Evolutionary conservation across 2,113 vertebrate genomes (phyloP), one percentile per base, ranked within the genome.

Genomic region (Festucalex cinctus): DNA sequence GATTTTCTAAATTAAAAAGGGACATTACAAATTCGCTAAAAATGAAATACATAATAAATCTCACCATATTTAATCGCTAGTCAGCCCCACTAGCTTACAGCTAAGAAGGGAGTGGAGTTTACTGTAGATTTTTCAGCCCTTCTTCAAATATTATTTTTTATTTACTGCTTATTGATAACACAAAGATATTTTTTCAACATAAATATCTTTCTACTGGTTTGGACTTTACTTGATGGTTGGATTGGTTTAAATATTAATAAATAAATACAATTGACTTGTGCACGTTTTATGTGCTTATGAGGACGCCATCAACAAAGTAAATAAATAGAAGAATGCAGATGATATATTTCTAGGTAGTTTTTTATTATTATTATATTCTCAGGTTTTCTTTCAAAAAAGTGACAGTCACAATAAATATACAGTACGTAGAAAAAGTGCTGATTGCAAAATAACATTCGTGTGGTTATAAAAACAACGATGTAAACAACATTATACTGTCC

Each of bases 391-490:
- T 81, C 51, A 61, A 84, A 87, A 83, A 62, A 26, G 35, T 36
- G 60, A 83, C 79, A 74, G 5, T 65, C 41, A 84, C 85, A 89
- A 91, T 90, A 91, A 91, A 93, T 91, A 89, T 78, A 88, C 83
- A 88, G 88, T 89, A 78, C 73, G 77, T 67, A 79, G 82, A 89
- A 84, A 87, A 66, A 83, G 71, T 88, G 80, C 71, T 57, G 67
- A 75, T 81, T 74, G 72, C 83, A 85, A 87, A 57, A 57, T 56
- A 77, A 90, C 88, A 85, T 91, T 89, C 81, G 80, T 88, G 71
- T 66, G 80, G 57, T 79, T 26, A 41, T 79, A 82, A 75, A 86
- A 88, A 82, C 71, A 28, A 76, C 76, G 80, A 80, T 90, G 89
- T 92, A 91, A 93, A 92, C 90, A 86, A 71, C 71, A 26, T 48